Percentiles rank a stretch among this genome's conserved stretches.
phyloP scores from a whole-genome alignment of 92 coral and sea anemone genomes.

The Porites lobata region DNA sequence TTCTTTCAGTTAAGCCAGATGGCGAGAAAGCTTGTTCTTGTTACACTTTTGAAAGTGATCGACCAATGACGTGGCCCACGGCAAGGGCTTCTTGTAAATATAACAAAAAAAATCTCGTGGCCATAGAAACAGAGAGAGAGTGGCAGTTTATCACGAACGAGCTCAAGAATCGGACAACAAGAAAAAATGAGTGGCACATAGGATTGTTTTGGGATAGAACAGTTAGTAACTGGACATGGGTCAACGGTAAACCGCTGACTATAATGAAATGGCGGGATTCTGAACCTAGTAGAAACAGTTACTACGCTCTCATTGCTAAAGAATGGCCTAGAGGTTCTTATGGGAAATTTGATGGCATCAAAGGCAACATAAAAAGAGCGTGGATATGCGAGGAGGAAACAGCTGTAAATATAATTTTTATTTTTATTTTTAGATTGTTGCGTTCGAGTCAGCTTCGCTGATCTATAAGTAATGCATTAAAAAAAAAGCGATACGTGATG shows the following conservation, averaged over 20 bases:
- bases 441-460: too few species aligned
- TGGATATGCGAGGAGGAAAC: constrained; percentile 24
- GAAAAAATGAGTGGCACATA: neutral
- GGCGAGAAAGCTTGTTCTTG: constrained; percentile 34
- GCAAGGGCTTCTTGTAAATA: neutral
- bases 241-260: neutral
- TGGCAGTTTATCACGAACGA: constrained; percentile 36
- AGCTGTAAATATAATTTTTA: neutral
- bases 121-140: constrained; percentile 48
- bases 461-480: too few species aligned
- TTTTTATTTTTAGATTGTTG: too few species aligned
- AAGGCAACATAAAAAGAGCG: neutral
- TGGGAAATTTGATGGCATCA: neutral
- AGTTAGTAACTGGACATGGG: neutral
- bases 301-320: neutral
- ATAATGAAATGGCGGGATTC: neutral
- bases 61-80: neutral
- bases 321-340: neutral
- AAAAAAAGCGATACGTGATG: too few species aligned
- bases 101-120: constrained; percentile 19
- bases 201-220: neutral
- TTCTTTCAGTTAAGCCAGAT: neutral
- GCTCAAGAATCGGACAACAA: neutral
- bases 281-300: neutral
- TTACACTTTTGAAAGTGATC: constrained; percentile 26